Percentiles rank a stretch among this genome's conserved stretches.
phyloP scores from a whole-genome alignment of 2,113 vertebrate species.

The Taurulus bubalis region DNA sequence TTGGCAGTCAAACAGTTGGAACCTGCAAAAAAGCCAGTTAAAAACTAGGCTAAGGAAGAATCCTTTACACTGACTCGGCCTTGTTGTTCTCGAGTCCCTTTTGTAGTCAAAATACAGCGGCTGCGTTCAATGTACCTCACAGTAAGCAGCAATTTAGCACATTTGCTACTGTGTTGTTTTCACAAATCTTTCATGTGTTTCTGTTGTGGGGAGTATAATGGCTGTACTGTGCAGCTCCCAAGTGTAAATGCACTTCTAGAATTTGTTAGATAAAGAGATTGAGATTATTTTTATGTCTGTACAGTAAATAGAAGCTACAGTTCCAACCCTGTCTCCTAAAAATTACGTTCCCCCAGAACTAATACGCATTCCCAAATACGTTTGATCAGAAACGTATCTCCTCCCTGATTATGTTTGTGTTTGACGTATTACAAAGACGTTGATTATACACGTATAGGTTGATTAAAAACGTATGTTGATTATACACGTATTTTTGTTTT shows the following conservation, averaged over 20 bases:
- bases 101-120: conserved; percentile 8
- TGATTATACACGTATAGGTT: no score
- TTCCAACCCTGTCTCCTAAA: no score
- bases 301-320: background rate
- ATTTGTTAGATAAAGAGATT: background rate
- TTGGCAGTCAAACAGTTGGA: conserved; percentile 57
- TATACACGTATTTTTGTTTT: no score
- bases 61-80: conserved; percentile 15
- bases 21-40: conserved; percentile 33
- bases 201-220: background rate
- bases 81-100: background rate
- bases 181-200: background rate
- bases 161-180: background rate
- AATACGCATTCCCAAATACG: no score
- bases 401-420: no score
- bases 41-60: conserved; percentile 13
- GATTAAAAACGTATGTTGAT: no score
- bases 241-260: background rate
- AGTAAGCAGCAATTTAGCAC: background rate
- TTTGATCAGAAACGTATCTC: no score
- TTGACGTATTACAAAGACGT: no score
- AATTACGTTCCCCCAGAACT: no score
- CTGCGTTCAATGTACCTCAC: background rate
- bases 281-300: background rate
- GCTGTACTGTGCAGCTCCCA: background rate